Conservation (phyloP, 2,888 invertebrate genomes). For the Cremastobaeus sp. region DNA sequence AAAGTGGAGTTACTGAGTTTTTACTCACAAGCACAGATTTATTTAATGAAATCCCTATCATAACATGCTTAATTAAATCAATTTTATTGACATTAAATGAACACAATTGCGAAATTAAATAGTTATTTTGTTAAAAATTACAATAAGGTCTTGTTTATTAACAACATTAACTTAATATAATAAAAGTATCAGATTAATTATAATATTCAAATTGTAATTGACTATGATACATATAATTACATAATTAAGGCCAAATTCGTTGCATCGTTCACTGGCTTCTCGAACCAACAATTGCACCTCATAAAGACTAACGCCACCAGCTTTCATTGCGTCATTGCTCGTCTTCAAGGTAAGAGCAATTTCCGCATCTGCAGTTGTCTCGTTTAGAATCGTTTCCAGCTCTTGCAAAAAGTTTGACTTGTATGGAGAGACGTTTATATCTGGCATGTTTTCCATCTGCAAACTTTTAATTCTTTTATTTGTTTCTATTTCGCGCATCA, state of each 20-base stretch:
- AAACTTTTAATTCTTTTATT: conserved; percentile 78
- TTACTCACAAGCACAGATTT: too few species aligned
- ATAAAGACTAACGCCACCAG: conserved; percentile 74
- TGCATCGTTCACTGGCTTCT: conserved; percentile 76
- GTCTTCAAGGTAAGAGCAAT: conserved; percentile 69
- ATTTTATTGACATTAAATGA: too few species aligned
- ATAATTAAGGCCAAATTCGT: conserved; percentile 74
- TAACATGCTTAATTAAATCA: too few species aligned
- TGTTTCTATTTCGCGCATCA: conserved; percentile 77
- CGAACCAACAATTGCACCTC: conserved; percentile 76
- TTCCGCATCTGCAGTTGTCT: conserved; percentile 71
- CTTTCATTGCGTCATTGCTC: conserved; percentile 69
- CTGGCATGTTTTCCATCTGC: conserved; percentile 75
- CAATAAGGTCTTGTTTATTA: too few species aligned
- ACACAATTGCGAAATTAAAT: too few species aligned
- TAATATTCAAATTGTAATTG: neutral
- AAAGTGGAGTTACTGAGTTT: too few species aligned
- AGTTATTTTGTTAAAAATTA: too few species aligned
- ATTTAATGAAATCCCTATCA: too few species aligned
- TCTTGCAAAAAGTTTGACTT: conserved; percentile 80
- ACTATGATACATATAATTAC: conserved; percentile 67
- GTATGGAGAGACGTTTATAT: conserved; percentile 78
- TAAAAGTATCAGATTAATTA: neutral
- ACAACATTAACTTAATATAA: neutral
- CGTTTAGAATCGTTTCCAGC: conserved; percentile 79